Evolutionary conservation across 2,888 invertebrate genomes (phyloP).

Genomic region (Bhutanitis thaidina): DNA sequence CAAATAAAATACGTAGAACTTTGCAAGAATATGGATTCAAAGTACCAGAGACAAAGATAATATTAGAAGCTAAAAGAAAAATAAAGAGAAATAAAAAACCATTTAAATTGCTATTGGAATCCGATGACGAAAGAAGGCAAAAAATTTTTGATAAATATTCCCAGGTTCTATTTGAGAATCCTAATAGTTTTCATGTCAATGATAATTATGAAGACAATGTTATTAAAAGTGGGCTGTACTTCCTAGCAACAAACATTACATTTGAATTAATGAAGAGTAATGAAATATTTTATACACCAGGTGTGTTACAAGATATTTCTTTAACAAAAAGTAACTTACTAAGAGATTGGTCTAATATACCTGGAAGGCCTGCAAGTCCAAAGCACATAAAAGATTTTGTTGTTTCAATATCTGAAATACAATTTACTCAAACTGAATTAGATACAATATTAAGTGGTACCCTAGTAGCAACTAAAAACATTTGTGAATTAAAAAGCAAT

Average conservation of each 20-base stretch:
- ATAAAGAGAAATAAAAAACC: constrained; percentile 40
- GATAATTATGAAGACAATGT: constrained; percentile 12
- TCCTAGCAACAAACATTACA: constrained; percentile 44
- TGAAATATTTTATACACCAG: constrained; percentile 63
- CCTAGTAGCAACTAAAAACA: constrained; percentile 40
- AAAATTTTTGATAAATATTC: constrained; percentile 54
- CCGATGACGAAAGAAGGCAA: constrained; percentile 50
- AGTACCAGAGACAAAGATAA: constrained; percentile 51
- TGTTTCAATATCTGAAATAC: constrained; percentile 50
- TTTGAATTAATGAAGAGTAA: constrained; percentile 48
- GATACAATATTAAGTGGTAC: constrained; percentile 59
- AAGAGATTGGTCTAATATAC: constrained; percentile 82
- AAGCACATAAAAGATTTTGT: constrained; percentile 27
- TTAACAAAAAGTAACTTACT: constrained; percentile 70
- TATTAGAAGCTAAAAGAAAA: constrained; percentile 29
- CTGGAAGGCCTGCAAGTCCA: constrained; percentile 82
- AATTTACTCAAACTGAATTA: constrained; percentile 56
- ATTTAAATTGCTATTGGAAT: constrained; percentile 48
- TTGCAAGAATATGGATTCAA: constrained; percentile 83
- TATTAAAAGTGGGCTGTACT: constrained; percentile 31
- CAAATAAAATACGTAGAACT: constrained; percentile 66
- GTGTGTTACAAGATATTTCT: constrained; percentile 61
- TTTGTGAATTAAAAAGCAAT: constrained; percentile 29
- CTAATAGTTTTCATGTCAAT: constrained; percentile 28
- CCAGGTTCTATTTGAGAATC: constrained; percentile 48